A percentile compares a stretch with the other conserved stretches of the same genome.
Evolutionary conservation across 2,888 invertebrate genomes (phyloP).

Genomic region (Sinodicranocentrus sp.): DNA sequence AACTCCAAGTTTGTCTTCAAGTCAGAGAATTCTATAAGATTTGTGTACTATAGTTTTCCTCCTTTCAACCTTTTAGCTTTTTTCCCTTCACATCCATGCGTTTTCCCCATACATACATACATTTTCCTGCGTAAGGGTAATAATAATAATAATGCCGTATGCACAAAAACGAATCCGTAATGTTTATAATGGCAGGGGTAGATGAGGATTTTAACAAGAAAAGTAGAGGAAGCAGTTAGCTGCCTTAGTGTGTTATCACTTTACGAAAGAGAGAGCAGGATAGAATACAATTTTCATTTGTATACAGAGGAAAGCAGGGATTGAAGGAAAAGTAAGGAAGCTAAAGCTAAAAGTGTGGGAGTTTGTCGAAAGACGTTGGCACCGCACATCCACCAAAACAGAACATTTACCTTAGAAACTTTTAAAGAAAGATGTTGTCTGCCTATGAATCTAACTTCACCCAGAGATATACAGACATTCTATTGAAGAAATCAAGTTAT

Average conservation of each 20-base stretch:
- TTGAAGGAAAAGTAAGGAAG: neutral
- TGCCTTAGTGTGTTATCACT: neutral
- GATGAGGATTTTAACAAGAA: slow-evolving; percentile 27
- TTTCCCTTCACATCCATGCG: too few relatives aligned
- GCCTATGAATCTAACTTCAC: too few relatives aligned
- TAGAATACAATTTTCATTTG: slow-evolving; percentile 5
- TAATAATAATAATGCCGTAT: too few relatives aligned
- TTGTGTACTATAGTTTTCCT: neutral
- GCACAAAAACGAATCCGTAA: neutral
- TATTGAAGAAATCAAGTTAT: slow-evolving; percentile 39
- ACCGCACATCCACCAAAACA: slow-evolving; percentile 26
- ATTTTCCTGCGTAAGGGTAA: too few relatives aligned
- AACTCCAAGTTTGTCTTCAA: slow-evolving; percentile 1
- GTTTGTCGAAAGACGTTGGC: slow-evolving; percentile 51
- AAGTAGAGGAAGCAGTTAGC: neutral
- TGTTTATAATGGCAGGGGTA: slow-evolving; percentile 31
- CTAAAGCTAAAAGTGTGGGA: slow-evolving; percentile 45
- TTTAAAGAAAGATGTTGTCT: too few relatives aligned
- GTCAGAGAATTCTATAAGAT: neutral
- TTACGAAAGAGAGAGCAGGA: neutral
- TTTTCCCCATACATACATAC: too few relatives aligned
- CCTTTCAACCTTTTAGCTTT: too few relatives aligned
- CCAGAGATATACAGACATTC: too few relatives aligned
- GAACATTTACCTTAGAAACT: neutral
- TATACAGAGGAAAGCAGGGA: neutral